Conservation (phyloP, 2,797 vertebrate genomes). For the Crocidura indochinensis region DNA sequence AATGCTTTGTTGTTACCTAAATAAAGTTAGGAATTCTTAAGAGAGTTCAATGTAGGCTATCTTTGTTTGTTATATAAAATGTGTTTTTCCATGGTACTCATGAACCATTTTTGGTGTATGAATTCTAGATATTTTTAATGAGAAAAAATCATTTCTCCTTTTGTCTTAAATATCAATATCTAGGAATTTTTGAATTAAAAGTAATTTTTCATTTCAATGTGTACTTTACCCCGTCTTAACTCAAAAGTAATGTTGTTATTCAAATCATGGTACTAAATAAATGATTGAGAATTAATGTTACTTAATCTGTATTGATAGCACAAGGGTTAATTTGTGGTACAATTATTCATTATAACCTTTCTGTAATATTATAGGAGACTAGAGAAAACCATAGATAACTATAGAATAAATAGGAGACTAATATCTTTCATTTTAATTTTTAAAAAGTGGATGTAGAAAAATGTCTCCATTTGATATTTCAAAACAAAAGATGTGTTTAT, state of each 20-base stretch:
- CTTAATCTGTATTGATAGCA: neutral
- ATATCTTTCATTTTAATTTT: neutral
- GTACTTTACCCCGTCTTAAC: neutral
- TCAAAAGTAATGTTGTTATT: slow-evolving; percentile 50
- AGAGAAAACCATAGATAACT: slow-evolving; percentile 54
- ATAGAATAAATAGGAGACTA: neutral
- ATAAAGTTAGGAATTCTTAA: slow-evolving; percentile 22
- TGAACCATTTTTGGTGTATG: neutral
- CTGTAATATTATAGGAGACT: slow-evolving; percentile 32
- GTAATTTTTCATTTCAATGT: slow-evolving; percentile 9
- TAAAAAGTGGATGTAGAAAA: slow-evolving; percentile 45
- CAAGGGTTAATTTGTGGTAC: slow-evolving; percentile 3
- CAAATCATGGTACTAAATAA: neutral
- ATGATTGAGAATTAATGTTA: slow-evolving; percentile 49
- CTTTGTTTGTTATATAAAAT: neutral
- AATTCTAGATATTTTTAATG: slow-evolving; percentile 30
- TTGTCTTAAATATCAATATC: neutral
- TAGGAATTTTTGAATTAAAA: slow-evolving; percentile 11
- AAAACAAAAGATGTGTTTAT: slow-evolving; percentile 47
- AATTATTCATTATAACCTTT: slow-evolving; percentile 14
- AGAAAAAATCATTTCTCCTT: neutral
- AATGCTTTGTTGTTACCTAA: neutral
- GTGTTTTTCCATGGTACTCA: neutral
- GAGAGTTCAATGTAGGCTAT: neutral
- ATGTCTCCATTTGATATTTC: neutral